A percentile compares a stretch with the other conserved stretches of the same genome.
phyloP scores from a whole-genome alignment of 2,113 vertebrate genomes.

The Prietella phreatophila region DNA sequence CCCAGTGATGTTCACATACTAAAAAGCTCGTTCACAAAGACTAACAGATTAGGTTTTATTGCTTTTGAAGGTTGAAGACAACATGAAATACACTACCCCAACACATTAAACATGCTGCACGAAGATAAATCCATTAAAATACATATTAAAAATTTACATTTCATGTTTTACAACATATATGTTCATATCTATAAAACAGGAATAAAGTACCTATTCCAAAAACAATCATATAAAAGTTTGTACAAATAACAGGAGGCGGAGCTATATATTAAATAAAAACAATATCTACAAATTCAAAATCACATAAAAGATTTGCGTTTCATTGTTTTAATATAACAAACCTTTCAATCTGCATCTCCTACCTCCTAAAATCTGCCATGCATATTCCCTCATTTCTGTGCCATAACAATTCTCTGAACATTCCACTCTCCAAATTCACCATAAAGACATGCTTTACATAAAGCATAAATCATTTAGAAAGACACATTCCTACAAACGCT shows the following conservation, averaged over 20 bases:
- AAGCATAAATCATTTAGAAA: not conserved
- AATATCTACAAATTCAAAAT: slow-evolving; percentile 50
- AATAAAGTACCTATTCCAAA: slow-evolving; percentile 57
- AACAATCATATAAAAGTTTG: slow-evolving; percentile 57
- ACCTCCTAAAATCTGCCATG: not conserved
- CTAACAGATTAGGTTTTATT: slow-evolving; percentile 54
- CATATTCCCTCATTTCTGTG: not conserved
- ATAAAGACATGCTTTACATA: not conserved
- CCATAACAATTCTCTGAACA: not conserved
- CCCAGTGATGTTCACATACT: not conserved
- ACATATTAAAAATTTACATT: slow-evolving; percentile 53
- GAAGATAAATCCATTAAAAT: slow-evolving; percentile 60
- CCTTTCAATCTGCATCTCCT: not conserved
- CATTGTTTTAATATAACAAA: not conserved
- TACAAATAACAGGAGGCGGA: slow-evolving; percentile 57
- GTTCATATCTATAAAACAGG: slow-evolving; percentile 56
- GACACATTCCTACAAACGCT: slow-evolving; percentile 1
- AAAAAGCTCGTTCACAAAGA: not conserved
- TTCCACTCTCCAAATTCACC: not conserved
- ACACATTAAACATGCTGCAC: slow-evolving; percentile 61
- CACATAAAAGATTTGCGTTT: slow-evolving; percentile 20
- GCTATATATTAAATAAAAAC: slow-evolving; percentile 61
- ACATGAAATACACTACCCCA: slow-evolving; percentile 36
- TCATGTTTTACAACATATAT: slow-evolving; percentile 47
- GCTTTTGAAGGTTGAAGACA: slow-evolving; percentile 49